Evolutionary conservation across 1,140 invertebrate genomes (phyloP), one percentile per base, ranked within the genome.

Genomic region (Danaus melanippus): DNA sequence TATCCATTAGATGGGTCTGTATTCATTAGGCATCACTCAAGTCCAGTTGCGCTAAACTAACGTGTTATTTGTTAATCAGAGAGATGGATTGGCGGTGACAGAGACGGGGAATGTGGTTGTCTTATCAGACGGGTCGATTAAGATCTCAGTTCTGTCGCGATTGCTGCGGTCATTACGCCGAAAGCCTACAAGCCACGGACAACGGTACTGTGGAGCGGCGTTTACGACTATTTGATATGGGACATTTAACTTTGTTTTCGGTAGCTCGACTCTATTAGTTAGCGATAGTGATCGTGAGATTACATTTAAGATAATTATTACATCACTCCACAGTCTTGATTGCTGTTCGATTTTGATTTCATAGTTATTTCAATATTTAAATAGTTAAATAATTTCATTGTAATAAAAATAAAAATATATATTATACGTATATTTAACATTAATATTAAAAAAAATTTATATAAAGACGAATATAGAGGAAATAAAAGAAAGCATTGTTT

Each of bases 81-180:
- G 41, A 58, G 62, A 65, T 68, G 60, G 60, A 68, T 60, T 60
- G 66, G 55, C 54, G 58, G 58, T 49, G 66, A 65, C 66, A 60
- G 49, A 49, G 53, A 42, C 50, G 42, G 60, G 50, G 64, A 63
- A 63, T 66, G 64, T 48, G 51, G 46, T 32, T 17, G 48, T 17
- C 44, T 64, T 60, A 62, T 67, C 64, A 54, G 53, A 56, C 53
- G 62, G 65, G 54, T 61, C 60, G 68, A 79, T 74, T 69, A 66
- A 58, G 64, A 75, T 76, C 69, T 69, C 66, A 67, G 66, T 68
- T 60, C 62, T 62, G 69, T 68, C 59, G 67, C 66, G 66, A 65
- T 67, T 56, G 67, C 21, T 55, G 66, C 62, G 76, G 76, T 77
- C 74, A 74, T 81, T 79, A 81, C 74, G 76, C 78, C 78, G 71